Evolutionary conservation across 2,797 vertebrate species (phyloP).

Genomic region (Triplophysa bombifrons): DNA sequence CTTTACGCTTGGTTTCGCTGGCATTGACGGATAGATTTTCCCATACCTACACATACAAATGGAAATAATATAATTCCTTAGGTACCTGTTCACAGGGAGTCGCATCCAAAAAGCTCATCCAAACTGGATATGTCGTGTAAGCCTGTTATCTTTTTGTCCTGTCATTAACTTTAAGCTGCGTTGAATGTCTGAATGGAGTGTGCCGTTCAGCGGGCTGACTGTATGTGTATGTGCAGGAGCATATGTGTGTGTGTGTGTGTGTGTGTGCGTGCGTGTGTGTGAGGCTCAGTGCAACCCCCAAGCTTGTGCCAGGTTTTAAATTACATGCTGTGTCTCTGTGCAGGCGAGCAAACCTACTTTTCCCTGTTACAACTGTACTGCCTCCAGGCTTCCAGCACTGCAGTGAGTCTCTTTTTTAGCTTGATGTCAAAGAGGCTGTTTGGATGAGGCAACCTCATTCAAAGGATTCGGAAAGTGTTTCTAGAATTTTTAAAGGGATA

Average conservation of each 20-base stretch:
- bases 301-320: slow-evolving; percentile 60
- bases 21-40: slow-evolving; percentile 3
- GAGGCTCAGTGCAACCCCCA: slow-evolving; percentile 51
- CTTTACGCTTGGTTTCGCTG: slow-evolving; percentile 19
- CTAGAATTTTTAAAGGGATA: not conserved
- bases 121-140: slow-evolving; percentile 33
- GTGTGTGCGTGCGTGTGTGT: slow-evolving; percentile 42
- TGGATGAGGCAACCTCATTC: slow-evolving; percentile 12
- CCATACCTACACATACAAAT: slow-evolving; percentile 20
- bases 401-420: slow-evolving; percentile 18
- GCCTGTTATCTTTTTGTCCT: slow-evolving; percentile 33
- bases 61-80: not conserved
- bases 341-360: slow-evolving; percentile 47
- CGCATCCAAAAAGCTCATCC: slow-evolving; percentile 40
- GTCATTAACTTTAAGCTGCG: slow-evolving; percentile 33
- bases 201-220: slow-evolving; percentile 19
- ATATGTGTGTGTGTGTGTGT: slow-evolving; percentile 39
- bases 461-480: slow-evolving; percentile 10
- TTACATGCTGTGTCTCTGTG: slow-evolving; percentile 54
- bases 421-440: slow-evolving; percentile 8
- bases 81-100: slow-evolving; percentile 54
- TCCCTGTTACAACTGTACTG: slow-evolving; percentile 41
- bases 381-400: slow-evolving; percentile 45
- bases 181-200: slow-evolving; percentile 39
- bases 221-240: slow-evolving; percentile 22